Percentiles rank a stretch among this genome's conserved stretches.
Evolutionary conservation across 2,888 invertebrate genomes (phyloP).

Genomic region (Cylindroiulus punctatus): DNA sequence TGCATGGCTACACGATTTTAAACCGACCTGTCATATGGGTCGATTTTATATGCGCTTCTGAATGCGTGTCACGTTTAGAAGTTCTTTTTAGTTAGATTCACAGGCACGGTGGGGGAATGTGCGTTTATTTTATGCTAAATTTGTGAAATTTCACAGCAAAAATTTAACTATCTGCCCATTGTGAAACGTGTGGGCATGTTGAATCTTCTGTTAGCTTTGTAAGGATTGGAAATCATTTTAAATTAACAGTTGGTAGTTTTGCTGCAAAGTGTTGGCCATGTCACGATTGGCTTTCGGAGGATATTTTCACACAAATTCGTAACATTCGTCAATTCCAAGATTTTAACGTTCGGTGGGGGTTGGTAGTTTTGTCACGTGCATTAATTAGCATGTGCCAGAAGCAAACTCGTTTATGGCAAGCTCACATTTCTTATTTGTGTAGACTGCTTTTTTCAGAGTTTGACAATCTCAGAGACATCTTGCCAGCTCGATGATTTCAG

Average conservation of each 20-base stretch:
- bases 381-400: not conserved
- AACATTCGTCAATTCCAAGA: not conserved
- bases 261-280: not conserved
- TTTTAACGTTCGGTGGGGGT: not conserved
- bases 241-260: no score
- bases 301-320: not conserved
- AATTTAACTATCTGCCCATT: not conserved
- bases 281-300: not conserved
- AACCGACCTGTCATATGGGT: not conserved
- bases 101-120: not conserved
- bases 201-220: no score
- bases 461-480: not conserved
- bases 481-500: slow-evolving; percentile 2
- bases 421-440: not conserved
- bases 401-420: not conserved
- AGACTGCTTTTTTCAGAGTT: slow-evolving; percentile 22
- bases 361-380: no score
- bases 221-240: no score
- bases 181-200: not conserved
- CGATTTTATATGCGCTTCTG: not conserved
- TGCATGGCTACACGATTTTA: not conserved
- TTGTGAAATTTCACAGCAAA: not conserved
- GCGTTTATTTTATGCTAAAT: not conserved
- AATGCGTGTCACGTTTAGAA: not conserved
- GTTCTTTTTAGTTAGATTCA: not conserved